Evolutionary conservation across 2,888 invertebrate species (phyloP), one percentile per base, ranked within the genome.

Genomic region (Campoplex nolae): DNA sequence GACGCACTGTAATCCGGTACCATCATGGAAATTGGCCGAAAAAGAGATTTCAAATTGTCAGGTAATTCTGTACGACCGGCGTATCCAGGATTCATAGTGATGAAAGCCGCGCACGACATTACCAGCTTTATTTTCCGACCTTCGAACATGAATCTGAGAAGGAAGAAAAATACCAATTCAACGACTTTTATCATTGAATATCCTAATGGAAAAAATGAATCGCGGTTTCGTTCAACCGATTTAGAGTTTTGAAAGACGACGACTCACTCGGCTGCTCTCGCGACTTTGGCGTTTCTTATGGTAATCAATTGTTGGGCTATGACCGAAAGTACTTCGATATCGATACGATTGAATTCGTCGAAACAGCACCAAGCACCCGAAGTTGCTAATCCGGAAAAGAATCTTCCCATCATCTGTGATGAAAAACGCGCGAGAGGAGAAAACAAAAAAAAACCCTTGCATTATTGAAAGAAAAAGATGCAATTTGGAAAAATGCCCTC

Each of bases 311-410:
- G 98, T 91, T 98, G 98, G 0, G 98, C 98, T 90, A 98, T 98
- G 4, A 98, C 98, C 18, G 98, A 98, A 84, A 98, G 94, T 58
- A 98, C 98, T 94, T 98, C 98, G 90, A 98, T 98, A 92, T 98
- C 98, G 85, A 98, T 98, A 8, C 98, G 96, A 94, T 98, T 98
- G 94, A 98, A 98, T 93, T 98, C 98, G 93, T 98, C 98, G 93
- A 98, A 98, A 92, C 98, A 98, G 91, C 98, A 98, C 98, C 98
- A 98, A 4, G 98, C 98, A 0, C 98, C 98, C 1, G 98, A 98
- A 81, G 98, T 98, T 0, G 98, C 98, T 89, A 98, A 94, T 0
- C 98, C 98, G 3, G 98, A 97, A 94, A 98, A 98, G 93, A 98
- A 98, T 84, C 97, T 95, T 0, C 98, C 98, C 98, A 98, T 98